Evolutionary conservation across 2,113 vertebrate genomes (phyloP).

Genomic region (Thunnus maccoyii): DNA sequence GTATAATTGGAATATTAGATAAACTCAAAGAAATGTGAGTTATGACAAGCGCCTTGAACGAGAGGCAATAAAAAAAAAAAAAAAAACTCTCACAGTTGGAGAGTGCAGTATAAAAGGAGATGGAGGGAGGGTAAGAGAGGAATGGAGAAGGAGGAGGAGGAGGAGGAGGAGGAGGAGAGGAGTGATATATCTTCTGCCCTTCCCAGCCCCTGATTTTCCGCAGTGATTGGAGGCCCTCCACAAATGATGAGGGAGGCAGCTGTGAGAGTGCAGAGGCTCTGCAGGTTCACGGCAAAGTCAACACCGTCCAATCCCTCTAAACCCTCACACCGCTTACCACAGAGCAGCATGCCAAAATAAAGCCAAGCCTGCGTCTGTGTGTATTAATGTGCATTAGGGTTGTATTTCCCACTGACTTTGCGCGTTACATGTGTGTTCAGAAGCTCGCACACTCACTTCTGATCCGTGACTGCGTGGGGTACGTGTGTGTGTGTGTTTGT

Average conservation of each 20-base stretch:
- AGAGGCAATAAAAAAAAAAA: conserved; percentile 58
- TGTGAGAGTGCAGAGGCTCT: conserved; percentile 69
- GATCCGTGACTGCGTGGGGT: conserved; percentile 17
- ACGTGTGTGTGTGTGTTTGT: not conserved
- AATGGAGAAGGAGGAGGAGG: conserved; percentile 10
- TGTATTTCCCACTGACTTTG: conserved; percentile 9
- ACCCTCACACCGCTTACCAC: conserved; percentile 61
- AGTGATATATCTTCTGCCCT: conserved; percentile 68
- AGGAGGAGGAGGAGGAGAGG: conserved; percentile 10
- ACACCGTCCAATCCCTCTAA: conserved; percentile 72
- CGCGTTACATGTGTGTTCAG: not conserved
- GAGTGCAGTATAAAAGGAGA: conserved; percentile 37
- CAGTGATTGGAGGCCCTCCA: conserved; percentile 66
- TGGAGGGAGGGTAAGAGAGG: conserved; percentile 9
- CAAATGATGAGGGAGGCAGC: conserved; percentile 76
- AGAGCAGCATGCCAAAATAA: conserved; percentile 62
- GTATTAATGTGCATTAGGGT: conserved; percentile 17
- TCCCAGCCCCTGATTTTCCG: conserved; percentile 64
- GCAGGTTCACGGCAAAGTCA: conserved; percentile 79
- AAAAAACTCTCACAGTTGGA: conserved; percentile 20
- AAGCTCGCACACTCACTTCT: not conserved
- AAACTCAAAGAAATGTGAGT: conserved; percentile 74
- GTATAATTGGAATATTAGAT: conserved; percentile 76
- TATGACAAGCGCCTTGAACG: conserved; percentile 72
- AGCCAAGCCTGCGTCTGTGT: conserved; percentile 26